Conservation (phyloP, 2,113 vertebrate genomes). For the Cyphomyrus plagiostoma region DNA sequence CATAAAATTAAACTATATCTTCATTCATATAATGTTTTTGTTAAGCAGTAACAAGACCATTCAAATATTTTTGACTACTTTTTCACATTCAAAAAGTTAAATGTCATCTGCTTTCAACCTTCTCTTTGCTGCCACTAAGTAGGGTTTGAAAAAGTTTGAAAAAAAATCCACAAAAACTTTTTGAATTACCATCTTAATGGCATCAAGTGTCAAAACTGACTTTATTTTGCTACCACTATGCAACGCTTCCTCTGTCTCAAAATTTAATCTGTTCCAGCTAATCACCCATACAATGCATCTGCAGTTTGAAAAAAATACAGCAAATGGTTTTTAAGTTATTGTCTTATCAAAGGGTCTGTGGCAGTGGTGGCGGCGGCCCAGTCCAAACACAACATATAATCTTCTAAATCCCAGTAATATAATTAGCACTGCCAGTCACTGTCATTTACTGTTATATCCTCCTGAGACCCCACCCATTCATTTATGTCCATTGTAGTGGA, state of each 20-base stretch:
- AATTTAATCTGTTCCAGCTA: background rate
- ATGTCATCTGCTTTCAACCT: background rate
- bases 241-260: background rate
- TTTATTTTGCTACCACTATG: background rate
- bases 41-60: background rate
- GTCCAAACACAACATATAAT: background rate
- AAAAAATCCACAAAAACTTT: background rate
- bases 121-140: background rate
- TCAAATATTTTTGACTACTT: background rate
- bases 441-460: background rate
- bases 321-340: background rate
- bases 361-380: background rate
- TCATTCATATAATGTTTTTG: background rate
- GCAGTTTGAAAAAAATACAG: background rate
- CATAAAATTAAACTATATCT: background rate
- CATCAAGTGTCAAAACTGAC: background rate
- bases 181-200: background rate
- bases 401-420: background rate
- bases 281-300: background rate
- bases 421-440: background rate
- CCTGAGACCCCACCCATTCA: too few relatives aligned
- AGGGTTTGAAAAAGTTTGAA: background rate
- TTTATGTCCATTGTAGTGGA: too few relatives aligned
- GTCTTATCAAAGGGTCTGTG: background rate
- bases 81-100: background rate